Evolutionary conservation across 2,888 invertebrate species (phyloP).

Genomic region (Phanerotoma sp.): DNA sequence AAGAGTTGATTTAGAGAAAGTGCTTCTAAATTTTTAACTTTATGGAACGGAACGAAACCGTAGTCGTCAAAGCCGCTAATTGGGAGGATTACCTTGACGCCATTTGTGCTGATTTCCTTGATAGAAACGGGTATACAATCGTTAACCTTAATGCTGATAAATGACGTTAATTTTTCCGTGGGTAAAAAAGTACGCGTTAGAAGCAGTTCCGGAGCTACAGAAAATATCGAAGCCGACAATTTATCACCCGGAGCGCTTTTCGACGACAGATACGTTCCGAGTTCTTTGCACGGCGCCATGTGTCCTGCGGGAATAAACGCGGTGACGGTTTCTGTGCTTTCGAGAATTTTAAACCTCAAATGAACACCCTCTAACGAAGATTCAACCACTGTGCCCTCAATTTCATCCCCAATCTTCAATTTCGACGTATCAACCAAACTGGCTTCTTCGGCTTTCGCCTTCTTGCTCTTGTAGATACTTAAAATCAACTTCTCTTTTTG

Average conservation of each 20-base stretch:
- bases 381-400: conserved; percentile 46
- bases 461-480: conserved; percentile 16
- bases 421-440: too few relatives aligned
- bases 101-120: conserved; percentile 33
- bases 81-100: conserved; percentile 44
- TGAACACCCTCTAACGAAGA: conserved; percentile 44
- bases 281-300: conserved; percentile 45
- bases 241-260: conserved; percentile 42
- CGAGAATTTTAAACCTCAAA: conserved; percentile 36
- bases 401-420: conserved; percentile 41
- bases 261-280: conserved; percentile 42
- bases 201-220: conserved; percentile 41
- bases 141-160: conserved; percentile 38
- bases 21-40: conserved; percentile 32
- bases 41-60: conserved; percentile 34
- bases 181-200: conserved; percentile 44
- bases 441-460: conserved; percentile 3
- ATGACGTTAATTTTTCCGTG: conserved; percentile 28
- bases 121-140: conserved; percentile 45
- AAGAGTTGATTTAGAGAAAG: conserved; percentile 42
- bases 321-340: conserved; percentile 21
- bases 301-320: conserved; percentile 51
- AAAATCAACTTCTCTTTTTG: conserved; percentile 33
- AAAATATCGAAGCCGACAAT: conserved; percentile 45
- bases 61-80: conserved; percentile 37